Base-by-base conservation (phyloP, 37 sponge, comb jelly and placozoan genomes). In the Aplysina aerophoba region DNA sequence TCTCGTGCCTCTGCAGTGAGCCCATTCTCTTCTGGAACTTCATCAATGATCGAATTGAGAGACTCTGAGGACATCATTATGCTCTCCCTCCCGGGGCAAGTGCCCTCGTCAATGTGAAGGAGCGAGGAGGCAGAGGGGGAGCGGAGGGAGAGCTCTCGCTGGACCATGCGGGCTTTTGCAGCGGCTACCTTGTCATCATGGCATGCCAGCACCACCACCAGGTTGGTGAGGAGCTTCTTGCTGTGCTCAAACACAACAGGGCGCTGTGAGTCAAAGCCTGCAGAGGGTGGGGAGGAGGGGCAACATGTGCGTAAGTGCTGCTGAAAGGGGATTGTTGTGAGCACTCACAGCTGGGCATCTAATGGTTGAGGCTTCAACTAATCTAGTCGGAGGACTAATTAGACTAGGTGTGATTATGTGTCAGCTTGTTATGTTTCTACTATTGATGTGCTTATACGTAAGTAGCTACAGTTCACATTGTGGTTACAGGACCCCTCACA, bases 161-260 rank as follows among this genome's bases (percentile, higher is more conserved):
- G 92, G 20, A 68, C 35, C 56, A 91, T 79, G 50, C 85, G 34
- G 15, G 93, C 89, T 59, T 81, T 79, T 3, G 89, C 56, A 79
- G 92, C 92, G 16, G 90, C 90, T 22, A 65, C 38, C 63, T 84
- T 82, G 87, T 92, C 86, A 33, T 90, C 86, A 21, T 73, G 58
- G 57, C 92, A 92, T 24, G 97, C 90, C 82, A 96, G 78, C 71
- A 96, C 86, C 30, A 96, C 80, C 66, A 93, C 85, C 31, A 96
- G 91, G 61, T 87, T 92, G 41, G 85, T 84, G 56, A 96, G 87
- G 37, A 96, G 84, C 57, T 86, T 86, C 85, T 96, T 96, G 69
- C 94, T 90, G 82, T 96, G 97, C 54, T 96, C 94, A 78, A 68
- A 94, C 27, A 96, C 91, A 12, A 96, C 77, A 6, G 94, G 92